A percentile compares a stretch with the other conserved stretches of the same genome.
phyloP scores from a whole-genome alignment of 2,113 vertebrate species.

The Willisornis vidua region DNA sequence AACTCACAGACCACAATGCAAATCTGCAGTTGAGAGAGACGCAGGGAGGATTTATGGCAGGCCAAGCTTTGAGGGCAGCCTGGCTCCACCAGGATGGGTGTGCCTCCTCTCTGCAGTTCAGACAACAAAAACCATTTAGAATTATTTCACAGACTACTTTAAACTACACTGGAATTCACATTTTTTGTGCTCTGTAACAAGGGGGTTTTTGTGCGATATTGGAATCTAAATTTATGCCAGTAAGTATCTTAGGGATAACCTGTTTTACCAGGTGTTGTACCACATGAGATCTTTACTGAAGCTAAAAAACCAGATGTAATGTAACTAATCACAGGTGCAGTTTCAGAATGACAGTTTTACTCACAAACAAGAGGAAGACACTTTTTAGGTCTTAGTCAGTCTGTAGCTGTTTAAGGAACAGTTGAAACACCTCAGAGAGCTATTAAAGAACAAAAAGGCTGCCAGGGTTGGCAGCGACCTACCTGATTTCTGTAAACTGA shows the following conservation, averaged over 20 bases:
- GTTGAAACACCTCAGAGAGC: background rate
- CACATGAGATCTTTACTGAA: background rate
- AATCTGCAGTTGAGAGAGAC: background rate
- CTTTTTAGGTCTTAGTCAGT: background rate
- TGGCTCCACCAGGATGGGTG: background rate
- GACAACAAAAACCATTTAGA: background rate
- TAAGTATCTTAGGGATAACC: background rate
- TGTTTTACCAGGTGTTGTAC: background rate
- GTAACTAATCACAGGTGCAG: background rate
- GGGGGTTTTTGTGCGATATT: background rate
- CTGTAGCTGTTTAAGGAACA: background rate
- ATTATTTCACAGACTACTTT: background rate
- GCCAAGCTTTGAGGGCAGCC: background rate
- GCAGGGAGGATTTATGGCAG: background rate
- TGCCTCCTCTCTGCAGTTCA: background rate
- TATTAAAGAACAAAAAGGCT: background rate
- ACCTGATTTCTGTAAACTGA: constrained; percentile 37
- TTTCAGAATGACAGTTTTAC: background rate
- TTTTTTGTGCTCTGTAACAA: background rate
- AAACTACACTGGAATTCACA: background rate
- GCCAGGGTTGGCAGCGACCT: background rate
- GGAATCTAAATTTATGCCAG: background rate
- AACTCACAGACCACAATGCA: background rate
- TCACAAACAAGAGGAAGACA: background rate
- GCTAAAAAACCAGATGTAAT: background rate